These are phyloP conservation scores for Ploceus nigricollis DNA, from an alignment of 2,113 vertebrate genomes.

Conservation along the genomic window DNA sequence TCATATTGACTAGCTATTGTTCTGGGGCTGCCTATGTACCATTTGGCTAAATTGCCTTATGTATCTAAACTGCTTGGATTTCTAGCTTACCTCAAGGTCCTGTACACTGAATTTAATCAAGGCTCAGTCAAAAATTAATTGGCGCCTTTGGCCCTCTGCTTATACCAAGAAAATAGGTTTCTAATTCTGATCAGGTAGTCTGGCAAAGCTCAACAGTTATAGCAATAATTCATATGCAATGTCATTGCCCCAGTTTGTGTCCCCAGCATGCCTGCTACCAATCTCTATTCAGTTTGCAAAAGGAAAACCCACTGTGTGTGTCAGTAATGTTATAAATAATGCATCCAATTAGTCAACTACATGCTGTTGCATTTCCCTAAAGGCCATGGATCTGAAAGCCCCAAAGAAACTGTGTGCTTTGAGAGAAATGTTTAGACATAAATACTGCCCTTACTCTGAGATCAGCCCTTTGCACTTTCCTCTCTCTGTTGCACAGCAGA, in stretches of 20 bases:
- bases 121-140: not conserved
- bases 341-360: slow-evolving; percentile 18
- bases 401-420: not conserved
- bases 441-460: not conserved
- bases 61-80: not conserved
- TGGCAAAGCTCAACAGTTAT: not conserved
- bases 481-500: not conserved
- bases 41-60: not conserved
- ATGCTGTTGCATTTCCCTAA: slow-evolving; percentile 3
- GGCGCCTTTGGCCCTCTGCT: not conserved
- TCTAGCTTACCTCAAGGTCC: not conserved
- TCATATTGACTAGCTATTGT: not conserved
- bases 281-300: not conserved
- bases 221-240: not conserved
- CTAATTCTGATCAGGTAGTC: not conserved
- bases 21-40: not conserved
- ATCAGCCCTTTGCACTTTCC: not conserved
- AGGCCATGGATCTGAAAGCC: not conserved
- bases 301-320: not conserved
- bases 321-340: slow-evolving; percentile 29
- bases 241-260: not conserved
- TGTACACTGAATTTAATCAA: not conserved
- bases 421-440: not conserved
- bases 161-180: not conserved
- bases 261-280: not conserved